Conservation (phyloP, 2,797 vertebrate genomes). For the Carduelis carduelis region DNA sequence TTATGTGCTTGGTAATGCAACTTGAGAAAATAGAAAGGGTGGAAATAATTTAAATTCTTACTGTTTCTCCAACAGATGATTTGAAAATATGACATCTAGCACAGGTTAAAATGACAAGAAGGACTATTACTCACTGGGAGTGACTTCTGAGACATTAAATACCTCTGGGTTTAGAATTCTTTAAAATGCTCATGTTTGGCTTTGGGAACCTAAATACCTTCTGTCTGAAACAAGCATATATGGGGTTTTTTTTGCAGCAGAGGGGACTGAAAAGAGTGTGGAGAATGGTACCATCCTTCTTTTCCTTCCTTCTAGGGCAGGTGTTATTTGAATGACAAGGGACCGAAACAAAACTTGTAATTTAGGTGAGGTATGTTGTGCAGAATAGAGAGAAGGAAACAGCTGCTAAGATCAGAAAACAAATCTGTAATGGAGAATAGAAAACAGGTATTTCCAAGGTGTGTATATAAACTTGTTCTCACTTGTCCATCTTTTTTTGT, state of each 20-base stretch:
- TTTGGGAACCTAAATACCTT: neutral
- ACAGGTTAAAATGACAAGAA: neutral
- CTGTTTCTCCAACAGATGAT: constrained; percentile 6
- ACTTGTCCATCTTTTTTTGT: neutral
- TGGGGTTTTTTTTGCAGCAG: neutral
- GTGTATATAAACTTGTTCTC: neutral
- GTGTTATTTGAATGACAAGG: neutral
- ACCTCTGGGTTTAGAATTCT: neutral
- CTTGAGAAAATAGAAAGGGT: neutral
- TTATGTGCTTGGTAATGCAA: neutral
- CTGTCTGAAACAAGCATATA: neutral
- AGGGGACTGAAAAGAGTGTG: neutral
- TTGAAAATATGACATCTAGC: neutral
- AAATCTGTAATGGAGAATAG: neutral
- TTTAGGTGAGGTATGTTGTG: neutral
- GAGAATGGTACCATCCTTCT: neutral
- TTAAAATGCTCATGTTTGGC: neutral
- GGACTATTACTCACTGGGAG: neutral
- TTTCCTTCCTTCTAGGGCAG: neutral
- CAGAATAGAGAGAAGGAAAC: neutral
- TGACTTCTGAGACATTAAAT: neutral
- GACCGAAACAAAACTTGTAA: neutral
- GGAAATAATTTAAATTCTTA: constrained; percentile 15
- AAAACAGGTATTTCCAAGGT: neutral
- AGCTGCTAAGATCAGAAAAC: neutral